These are phyloP conservation scores for Trichogramma dendrolimi DNA, from an alignment of 2,888 invertebrate species.

Conservation along the genomic window DNA sequence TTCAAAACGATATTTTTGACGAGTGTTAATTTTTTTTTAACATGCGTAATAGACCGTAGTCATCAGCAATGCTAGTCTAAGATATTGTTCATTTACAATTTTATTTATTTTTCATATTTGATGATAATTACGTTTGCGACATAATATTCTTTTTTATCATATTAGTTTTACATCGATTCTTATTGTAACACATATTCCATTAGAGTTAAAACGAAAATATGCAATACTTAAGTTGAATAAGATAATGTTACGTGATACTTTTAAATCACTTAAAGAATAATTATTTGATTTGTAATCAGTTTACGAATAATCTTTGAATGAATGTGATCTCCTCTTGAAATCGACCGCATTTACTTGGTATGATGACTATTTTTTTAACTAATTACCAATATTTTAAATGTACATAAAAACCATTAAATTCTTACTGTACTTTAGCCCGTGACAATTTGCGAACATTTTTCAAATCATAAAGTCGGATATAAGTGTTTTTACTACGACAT, in stretches of 20 bases:
- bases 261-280: slow-evolving; percentile 36
- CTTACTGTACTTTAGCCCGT: too few species aligned
- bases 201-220: neutral
- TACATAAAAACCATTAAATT: too few species aligned
- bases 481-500: too few species aligned
- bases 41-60: slow-evolving; percentile 41
- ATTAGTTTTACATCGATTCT: neutral
- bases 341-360: too few species aligned
- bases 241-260: slow-evolving; percentile 30
- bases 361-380: too few species aligned
- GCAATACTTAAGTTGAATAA: neutral
- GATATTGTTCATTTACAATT: slow-evolving; percentile 37
- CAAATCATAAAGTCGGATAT: too few species aligned
- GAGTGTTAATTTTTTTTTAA: slow-evolving; percentile 14
- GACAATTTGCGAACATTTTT: too few species aligned
- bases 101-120: slow-evolving; percentile 41
- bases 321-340: too few species aligned
- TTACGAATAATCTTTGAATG: too few species aligned
- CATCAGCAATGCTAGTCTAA: slow-evolving; percentile 51
- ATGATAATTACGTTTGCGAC: neutral
- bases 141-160: slow-evolving; percentile 11
- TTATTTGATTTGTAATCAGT: neutral
- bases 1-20: slow-evolving; percentile 35
- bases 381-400: too few species aligned
- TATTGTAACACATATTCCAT: too few species aligned